Conservation (phyloP, 2,797 vertebrate species). For the Sebastes aleutianus region DNA sequence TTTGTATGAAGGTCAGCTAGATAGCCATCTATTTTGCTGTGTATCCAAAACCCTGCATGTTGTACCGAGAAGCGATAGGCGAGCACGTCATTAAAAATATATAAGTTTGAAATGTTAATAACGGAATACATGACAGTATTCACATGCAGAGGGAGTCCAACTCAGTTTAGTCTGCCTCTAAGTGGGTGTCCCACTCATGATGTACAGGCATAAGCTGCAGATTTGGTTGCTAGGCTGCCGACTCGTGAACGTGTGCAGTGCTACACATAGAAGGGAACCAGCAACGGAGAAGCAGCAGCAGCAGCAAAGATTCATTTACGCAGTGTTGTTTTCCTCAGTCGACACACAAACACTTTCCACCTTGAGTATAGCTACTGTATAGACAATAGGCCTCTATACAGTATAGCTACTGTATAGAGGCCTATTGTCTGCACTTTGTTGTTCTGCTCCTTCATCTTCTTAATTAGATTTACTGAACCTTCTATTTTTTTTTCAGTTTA, state of each 20-base stretch:
- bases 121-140: background rate
- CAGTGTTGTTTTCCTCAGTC: slow-evolving; percentile 10
- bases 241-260: background rate
- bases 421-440: background rate
- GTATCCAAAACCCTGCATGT: background rate
- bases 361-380: background rate
- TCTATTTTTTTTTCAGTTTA: background rate
- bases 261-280: slow-evolving; percentile 1
- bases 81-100: background rate
- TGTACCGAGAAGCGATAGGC: background rate
- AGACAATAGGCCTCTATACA: background rate
- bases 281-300: slow-evolving; percentile 2
- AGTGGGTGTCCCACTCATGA: slow-evolving; percentile 30
- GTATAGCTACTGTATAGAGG: background rate
- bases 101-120: background rate
- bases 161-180: background rate
- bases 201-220: slow-evolving; percentile 33
- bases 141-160: background rate
- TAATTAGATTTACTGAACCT: background rate
- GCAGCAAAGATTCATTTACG: background rate
- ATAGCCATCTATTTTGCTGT: background rate
- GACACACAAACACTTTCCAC: slow-evolving; percentile 3
- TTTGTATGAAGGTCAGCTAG: background rate
- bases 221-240: slow-evolving; percentile 63
- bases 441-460: background rate